A percentile compares a stretch with the other conserved stretches of the same genome.
phyloP scores from a whole-genome alignment of 2,888 invertebrate species.

The Brachyptera risi region DNA sequence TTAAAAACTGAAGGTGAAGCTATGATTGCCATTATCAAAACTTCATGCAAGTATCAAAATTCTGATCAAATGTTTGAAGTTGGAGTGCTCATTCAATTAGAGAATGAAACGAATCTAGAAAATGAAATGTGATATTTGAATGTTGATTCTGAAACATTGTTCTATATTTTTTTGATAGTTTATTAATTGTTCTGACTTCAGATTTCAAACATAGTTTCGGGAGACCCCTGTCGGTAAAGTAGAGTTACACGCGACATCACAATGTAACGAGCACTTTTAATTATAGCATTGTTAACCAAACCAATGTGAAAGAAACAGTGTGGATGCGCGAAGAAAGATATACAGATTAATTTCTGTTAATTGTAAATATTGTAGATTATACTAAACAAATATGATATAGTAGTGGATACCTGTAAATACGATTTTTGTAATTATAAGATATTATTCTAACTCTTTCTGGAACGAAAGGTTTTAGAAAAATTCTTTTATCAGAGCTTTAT shows the following conservation, averaged over 20 bases:
- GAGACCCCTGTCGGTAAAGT: background rate
- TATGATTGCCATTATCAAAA: no score
- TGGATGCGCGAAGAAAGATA: no score
- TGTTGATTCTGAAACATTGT: background rate
- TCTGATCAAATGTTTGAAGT: no score
- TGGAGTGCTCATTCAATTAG: no score
- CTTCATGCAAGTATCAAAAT: no score
- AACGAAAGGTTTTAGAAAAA: background rate
- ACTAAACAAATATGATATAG: background rate
- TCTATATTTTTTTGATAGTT: background rate
- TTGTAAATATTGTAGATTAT: constrained; percentile 7
- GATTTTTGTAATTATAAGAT: constrained; percentile 26
- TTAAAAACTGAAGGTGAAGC: no score
- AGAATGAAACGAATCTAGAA: background rate
- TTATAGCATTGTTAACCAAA: no score
- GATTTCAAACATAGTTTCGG: background rate
- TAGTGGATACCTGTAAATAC: constrained; percentile 2
- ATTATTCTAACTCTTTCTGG: constrained; percentile 13
- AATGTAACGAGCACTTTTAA: no score
- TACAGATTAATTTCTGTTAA: background rate
- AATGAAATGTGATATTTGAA: background rate
- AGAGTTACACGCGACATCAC: background rate
- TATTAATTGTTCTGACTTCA: background rate
- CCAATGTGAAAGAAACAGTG: no score
- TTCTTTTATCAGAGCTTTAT: background rate